Evolutionary conservation across 1,140 invertebrate species (phyloP).

Genomic region (Hyposmocoma kahamanoa): DNA sequence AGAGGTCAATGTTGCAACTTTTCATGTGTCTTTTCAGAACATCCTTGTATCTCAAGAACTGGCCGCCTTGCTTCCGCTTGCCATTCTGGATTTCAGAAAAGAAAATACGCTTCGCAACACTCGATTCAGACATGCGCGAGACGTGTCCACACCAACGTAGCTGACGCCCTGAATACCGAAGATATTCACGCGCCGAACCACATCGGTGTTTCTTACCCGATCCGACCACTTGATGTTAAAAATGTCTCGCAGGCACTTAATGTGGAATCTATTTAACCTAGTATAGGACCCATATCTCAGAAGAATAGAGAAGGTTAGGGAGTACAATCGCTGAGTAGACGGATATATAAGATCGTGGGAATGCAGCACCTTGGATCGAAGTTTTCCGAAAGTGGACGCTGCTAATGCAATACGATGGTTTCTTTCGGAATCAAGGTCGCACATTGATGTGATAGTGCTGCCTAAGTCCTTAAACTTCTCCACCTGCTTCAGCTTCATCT

Average conservation of each 20-base stretch:
- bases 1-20: too few relatives aligned
- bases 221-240: background rate
- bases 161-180: background rate
- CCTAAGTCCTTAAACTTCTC: background rate
- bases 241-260: background rate
- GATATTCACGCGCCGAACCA: background rate
- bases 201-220: background rate
- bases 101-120: too few relatives aligned
- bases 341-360: slow-evolving; percentile 5
- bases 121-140: too few relatives aligned
- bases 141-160: background rate
- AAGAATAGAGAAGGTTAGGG: background rate
- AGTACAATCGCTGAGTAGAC: slow-evolving; percentile 2
- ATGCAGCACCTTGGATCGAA: background rate
- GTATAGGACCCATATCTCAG: background rate
- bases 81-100: too few relatives aligned
- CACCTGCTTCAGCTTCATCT: background rate
- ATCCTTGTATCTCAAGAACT: too few relatives aligned
- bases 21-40: too few relatives aligned
- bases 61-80: too few relatives aligned
- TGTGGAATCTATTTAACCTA: background rate
- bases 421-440: background rate
- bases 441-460: background rate
- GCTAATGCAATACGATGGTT: slow-evolving; percentile 1
- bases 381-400: background rate